Base-by-base conservation (phyloP, 2,888 invertebrate genomes). In the Drosophila multiciliata region DNA sequence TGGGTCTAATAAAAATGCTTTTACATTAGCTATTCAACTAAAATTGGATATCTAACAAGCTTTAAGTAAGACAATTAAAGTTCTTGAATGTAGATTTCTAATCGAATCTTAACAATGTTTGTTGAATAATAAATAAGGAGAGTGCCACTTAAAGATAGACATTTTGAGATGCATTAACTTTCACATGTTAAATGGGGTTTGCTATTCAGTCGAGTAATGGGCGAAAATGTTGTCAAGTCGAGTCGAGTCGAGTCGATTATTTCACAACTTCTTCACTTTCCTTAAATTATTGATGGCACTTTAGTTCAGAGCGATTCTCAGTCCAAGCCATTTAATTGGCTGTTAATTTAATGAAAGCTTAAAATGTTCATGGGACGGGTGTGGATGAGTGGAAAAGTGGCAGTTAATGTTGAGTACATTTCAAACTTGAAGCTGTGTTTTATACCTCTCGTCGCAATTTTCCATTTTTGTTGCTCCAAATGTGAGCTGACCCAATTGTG, bases 401-500 rank as follows among this genome's bases (percentile, higher is more conserved):
- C 33, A 38, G 29, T 48, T 50, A 35, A 59, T 55, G 62, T 65
- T 62, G 42, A 64, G 69, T 49, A 66, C 63, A 79, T 71, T 67
- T 64, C 32, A 33, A 65, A 63, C 69, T 82, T 77, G 66, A 82
- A 77, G 70, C 67, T 54, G 65, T 64, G 79, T 70, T 69, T 64
- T 66, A 54, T 36, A 54, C 69, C 68, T 59, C 69, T 77, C 82
- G 82, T 82, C 84, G 84, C 82, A 86, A 86, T 74, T 83, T 68
- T 54, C 73, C 73, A 48, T 45, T 67, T 81, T 70, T 82, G 87
- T 70, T 82, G 87, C 84, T 78, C 83, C 80, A 80, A 84, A 87
- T 84, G 83, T 75, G 69, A 80, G 87, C 75, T 87, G 83, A 84
- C 83, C 83, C 85, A 78, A 80, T 82, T 87, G 82, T 57, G 59